Evolutionary conservation across 2,888 invertebrate species (phyloP), one percentile per base, ranked within the genome.

Genomic region (Tuta absoluta): DNA sequence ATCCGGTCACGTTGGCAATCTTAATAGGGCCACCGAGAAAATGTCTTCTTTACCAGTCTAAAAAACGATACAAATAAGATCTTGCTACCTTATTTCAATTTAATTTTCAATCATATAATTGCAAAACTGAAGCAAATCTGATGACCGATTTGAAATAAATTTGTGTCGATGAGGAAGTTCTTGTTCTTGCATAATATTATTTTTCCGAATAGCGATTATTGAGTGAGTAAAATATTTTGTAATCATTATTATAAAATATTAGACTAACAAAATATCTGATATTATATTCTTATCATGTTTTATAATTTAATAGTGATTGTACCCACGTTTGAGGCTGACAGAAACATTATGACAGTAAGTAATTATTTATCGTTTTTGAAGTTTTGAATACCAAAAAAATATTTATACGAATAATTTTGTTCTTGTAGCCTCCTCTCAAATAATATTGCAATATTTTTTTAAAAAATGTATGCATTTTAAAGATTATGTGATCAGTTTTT

Each of bases 1-100:
- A 45, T 45, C 24, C 45, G 60, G 21, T 23, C 12, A 45, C 23
- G 45, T 33, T 56, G 56, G 23, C 41, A 60, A 45, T 48, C 60
- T 60, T 60, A 38, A 33, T 56, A 56, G 24, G 56, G 28, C n/a
- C 56, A 56, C 1, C 56, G 51, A 23, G 23, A 14, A 11, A 53
- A 10, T 23, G 23, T 1, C 23, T 17, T 45, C n/a, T 17, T 45
- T 45, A n/a, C 45, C n/a, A 45, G 4, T 45, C n/a, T 45, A 45
- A n/a, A 45, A 45, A 41, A 12, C 14, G 45, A 17, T 45, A 1
- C 5, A n/a, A 45, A 4, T 41, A n/a, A n/a, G n/a, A 17, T 45
- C 45, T 17, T n/a, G 45, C 17, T 45, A 4, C 45, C 17, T n/a
- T 45, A 45, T 41, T 41, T n/a, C 14, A 41, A 14, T 41, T 41